Evolutionary conservation across 1,140 invertebrate genomes (phyloP), one percentile per base, ranked within the genome.

Genomic region (Atta cephalotes): DNA sequence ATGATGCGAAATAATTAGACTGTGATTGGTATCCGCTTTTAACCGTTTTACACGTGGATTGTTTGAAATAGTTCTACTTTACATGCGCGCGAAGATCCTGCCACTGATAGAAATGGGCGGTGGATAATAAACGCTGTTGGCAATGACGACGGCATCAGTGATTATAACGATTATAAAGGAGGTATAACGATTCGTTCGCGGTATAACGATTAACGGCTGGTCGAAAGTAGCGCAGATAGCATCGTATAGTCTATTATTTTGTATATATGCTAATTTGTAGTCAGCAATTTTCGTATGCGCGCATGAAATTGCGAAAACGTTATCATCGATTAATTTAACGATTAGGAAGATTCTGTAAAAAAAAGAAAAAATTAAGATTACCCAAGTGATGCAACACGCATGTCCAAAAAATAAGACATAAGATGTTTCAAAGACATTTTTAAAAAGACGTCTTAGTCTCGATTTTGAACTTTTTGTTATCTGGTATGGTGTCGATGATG

Each of bases 131-230:
- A 88, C 74, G 81, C n/a, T 53, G 35, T 28, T n/a, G 76, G 12
- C 45, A 31, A 68, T n/a, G 63, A 70, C 39, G 31, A 6, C 18
- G 28, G 49, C 21, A 65, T 87, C 62, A 21, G 53, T 58, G 86
- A 89, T 89, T 85, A 88, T 58, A 84, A 88, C 28, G 51, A 85
- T 78, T 51, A 39, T 9, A 53, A 85, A 63, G 71, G 58, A 84
- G 71, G 87, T 35, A 21, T 21, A 21, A 21, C 21, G 21, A 21
- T 21, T 21, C 21, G 16, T 28, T n/a, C 79, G 66, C 18, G 31
- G 14, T 16, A 49, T 56, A 89, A 80, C 39, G 88, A 89, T 87
- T 87, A 89, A 74, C 78, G 58, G 53, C 45, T n/a, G 78, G 79
- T 90, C 72, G 85, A 87, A 87, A 80, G 74, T 89, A 84, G 49